Percentiles rank a stretch among this genome's conserved stretches.
phyloP scores from a whole-genome alignment of 2,888 invertebrate species.

The Gastracanthus pulcherrimus region DNA sequence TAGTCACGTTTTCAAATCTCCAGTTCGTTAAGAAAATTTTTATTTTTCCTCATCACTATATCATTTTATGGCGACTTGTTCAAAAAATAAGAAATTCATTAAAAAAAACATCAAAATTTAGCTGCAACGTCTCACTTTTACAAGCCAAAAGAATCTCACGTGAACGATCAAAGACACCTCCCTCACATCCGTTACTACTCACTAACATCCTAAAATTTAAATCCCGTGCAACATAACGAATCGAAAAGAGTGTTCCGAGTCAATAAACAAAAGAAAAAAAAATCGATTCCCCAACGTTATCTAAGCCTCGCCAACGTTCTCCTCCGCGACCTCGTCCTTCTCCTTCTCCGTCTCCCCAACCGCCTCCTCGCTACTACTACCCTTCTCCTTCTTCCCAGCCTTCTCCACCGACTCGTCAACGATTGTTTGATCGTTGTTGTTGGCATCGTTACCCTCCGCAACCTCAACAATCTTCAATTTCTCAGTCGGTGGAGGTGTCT shows the following conservation, averaged over 20 bases:
- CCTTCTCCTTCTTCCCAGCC: neutral
- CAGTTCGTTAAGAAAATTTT: neutral
- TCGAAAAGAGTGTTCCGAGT: conserved; percentile 19
- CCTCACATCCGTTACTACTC: neutral
- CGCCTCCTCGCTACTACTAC: neutral
- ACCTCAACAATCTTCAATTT: conserved; percentile 30
- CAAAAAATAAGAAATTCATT: conserved; percentile 20
- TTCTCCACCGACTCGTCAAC: conserved; percentile 34
- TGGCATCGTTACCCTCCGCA: conserved; percentile 45
- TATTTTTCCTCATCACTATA: neutral
- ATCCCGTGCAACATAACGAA: conserved; percentile 2
- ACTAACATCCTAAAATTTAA: neutral
- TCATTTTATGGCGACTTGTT: conserved; percentile 1
- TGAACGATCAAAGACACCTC: neutral
- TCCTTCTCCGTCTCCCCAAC: conserved; percentile 14
- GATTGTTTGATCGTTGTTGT: conserved; percentile 51
- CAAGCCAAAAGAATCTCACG: neutral
- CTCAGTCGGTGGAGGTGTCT: neutral
- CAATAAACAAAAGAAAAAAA: conserved; percentile 20
- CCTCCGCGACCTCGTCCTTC: neutral
- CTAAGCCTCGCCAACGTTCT: conserved; percentile 27
- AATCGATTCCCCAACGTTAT: conserved; percentile 5
- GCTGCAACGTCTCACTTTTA: neutral
- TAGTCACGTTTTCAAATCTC: conserved; percentile 26
- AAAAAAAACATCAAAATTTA: conserved; percentile 5